phyloP scores from a whole-genome alignment of 2,113 vertebrate genomes.

The Fregata magnificens region DNA sequence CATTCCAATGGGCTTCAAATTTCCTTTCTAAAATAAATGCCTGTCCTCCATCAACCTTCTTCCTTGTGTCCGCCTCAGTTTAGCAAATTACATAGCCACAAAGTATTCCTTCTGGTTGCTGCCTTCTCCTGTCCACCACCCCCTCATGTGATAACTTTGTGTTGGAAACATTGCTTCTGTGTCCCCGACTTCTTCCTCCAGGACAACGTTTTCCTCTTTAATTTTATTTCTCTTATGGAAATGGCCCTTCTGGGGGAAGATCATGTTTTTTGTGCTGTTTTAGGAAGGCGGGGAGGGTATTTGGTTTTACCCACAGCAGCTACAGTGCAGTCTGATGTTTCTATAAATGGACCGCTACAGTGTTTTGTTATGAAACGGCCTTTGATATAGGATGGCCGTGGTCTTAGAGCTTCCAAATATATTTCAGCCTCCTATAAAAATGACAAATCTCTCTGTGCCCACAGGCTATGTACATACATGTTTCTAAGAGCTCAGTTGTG shows the following conservation, averaged over 20 bases:
- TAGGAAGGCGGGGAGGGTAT: conserved; percentile 39
- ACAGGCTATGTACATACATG: neutral
- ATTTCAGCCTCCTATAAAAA: conserved; percentile 67
- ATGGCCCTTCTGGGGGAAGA: conserved; percentile 22
- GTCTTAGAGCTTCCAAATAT: conserved; percentile 66
- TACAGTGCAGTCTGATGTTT: conserved; percentile 53
- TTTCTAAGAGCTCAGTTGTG: conserved; percentile 46
- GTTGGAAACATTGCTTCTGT: neutral
- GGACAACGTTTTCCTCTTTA: neutral
- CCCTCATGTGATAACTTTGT: neutral
- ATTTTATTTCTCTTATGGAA: conserved; percentile 32
- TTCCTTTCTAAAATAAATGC: conserved; percentile 42
- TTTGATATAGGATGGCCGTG: conserved; percentile 65
- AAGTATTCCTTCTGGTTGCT: neutral
- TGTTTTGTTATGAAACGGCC: conserved; percentile 70
- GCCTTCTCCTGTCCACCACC: neutral
- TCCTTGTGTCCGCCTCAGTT: neutral
- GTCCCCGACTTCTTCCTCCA: neutral
- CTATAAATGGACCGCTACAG: conserved; percentile 67
- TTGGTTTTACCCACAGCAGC: conserved; percentile 62
- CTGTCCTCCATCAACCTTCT: neutral
- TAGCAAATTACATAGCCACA: neutral
- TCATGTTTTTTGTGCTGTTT: conserved; percentile 54
- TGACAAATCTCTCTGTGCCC: conserved; percentile 43
- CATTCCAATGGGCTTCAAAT: conserved; percentile 11